phyloP scores from a whole-genome alignment of 92 coral and sea anemone species.

The Pocillopora meandrina region DNA sequence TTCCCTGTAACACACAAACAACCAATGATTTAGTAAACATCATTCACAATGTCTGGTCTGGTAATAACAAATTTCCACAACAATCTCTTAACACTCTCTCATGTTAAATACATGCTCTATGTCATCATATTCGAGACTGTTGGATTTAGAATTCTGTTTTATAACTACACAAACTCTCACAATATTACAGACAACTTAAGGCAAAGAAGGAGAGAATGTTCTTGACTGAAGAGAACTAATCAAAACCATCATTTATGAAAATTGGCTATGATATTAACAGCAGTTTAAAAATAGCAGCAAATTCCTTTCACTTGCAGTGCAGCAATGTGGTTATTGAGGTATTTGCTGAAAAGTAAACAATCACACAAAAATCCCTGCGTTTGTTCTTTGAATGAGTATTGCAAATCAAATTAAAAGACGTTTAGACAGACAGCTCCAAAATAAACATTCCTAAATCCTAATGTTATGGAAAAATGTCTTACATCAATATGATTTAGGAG shows the following conservation, averaged over 20 bases:
- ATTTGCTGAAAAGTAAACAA: slow-evolving; percentile 30
- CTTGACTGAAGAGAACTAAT: too few species aligned
- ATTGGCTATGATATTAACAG: neutral
- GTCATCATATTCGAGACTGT: too few species aligned
- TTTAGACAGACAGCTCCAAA: slow-evolving; percentile 21
- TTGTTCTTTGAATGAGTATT: slow-evolving; percentile 24
- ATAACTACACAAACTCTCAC: too few species aligned
- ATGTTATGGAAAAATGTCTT: neutral
- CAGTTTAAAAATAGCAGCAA: neutral
- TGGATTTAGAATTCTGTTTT: too few species aligned
- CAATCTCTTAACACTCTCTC: too few species aligned
- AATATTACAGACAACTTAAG: too few species aligned
- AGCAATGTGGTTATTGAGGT: slow-evolving; percentile 20
- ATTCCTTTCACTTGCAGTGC: neutral
- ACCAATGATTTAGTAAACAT: too few species aligned
- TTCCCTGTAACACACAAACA: too few species aligned
- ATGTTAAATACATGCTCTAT: too few species aligned
- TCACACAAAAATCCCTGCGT: slow-evolving; percentile 5
- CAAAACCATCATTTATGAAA: neutral
- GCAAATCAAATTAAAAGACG: slow-evolving; percentile 24
- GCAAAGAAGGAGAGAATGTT: too few species aligned
- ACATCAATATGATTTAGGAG: neutral
- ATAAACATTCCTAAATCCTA: slow-evolving; percentile 28
- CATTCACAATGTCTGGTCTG: too few species aligned
- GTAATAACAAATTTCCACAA: too few species aligned